Base-by-base conservation (phyloP, 2,888 invertebrate species). In the Mesoligia furuncula region DNA sequence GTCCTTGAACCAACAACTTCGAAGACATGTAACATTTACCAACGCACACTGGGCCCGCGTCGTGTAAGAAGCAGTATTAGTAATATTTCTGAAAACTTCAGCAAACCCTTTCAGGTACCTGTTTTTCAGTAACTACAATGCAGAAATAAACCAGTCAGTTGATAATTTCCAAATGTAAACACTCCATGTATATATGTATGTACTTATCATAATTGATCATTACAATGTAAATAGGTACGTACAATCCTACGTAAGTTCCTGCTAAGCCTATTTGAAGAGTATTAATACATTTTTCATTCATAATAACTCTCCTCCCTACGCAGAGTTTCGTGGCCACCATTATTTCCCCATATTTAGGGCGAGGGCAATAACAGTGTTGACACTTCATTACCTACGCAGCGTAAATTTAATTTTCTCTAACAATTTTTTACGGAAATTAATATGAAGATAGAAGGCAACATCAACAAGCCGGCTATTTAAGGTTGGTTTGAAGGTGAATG, bases 341-440 rank as follows among this genome's bases (percentile, higher is more conserved):
- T 77, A 84, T 48, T 73, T 84, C 51, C 66, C 36, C 62, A 80
- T 54, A 83, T 84, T 71, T 80, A 80, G 80, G 73, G 54, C 80
- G 71, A 83, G 77, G 80, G 70, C 80, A 77, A 70, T 64, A 54
- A 59, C 73, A 67, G 17, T 71, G 80, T 80, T 83, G 51, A 70
- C 84, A 80, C 64, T 84, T 84, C 77, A 77, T 83, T 79, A 72
- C 82, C 68, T 39, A 64, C 51, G 42, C 57, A 74, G 48, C 64
- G 48, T 84, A 80, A 73, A 77, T 80, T 67, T 42, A 54, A 75
- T 73, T 61, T 70, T 71, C 66, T 48, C 70, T 80, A 54, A 75
- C 42, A 36, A 36, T 71, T 73, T 69, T 69, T 69, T 62, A 61
- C 61, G 54, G 31, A 72, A 79, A 71, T 62, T 62, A 72, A 61